phyloP scores from a whole-genome alignment of 2,797 vertebrate genomes.

The Masticophis lateralis region DNA sequence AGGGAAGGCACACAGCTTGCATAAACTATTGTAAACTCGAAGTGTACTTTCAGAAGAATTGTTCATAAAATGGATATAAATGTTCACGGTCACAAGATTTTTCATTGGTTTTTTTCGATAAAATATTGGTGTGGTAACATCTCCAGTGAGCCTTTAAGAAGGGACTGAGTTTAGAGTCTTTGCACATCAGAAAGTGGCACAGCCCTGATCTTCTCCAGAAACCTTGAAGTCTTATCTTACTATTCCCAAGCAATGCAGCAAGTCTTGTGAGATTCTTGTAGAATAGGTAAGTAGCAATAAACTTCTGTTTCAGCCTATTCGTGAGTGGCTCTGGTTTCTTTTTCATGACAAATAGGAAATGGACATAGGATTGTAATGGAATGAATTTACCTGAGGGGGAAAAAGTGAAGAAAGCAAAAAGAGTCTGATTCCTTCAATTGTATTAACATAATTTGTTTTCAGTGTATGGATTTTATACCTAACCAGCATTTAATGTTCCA shows the following conservation, averaged over 20 bases:
- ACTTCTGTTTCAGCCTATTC: background rate
- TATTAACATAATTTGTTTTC: slow-evolving; percentile 24
- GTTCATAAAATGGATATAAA: background rate
- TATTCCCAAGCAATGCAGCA: background rate
- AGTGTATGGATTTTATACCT: slow-evolving; percentile 31
- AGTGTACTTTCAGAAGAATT: background rate
- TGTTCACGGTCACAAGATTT: background rate
- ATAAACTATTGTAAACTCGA: background rate
- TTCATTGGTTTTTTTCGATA: background rate
- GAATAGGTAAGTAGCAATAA: background rate
- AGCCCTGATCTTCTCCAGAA: background rate
- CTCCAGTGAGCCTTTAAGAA: background rate
- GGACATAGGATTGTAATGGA: background rate
- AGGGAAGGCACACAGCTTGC: background rate
- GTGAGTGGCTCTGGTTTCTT: background rate
- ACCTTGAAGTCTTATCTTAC: background rate
- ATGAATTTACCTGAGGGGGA: background rate
- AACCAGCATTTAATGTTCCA: slow-evolving; percentile 51
- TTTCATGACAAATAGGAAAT: background rate
- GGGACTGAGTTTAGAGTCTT: background rate
- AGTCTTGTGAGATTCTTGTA: background rate
- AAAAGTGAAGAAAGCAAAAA: background rate
- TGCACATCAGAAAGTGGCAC: background rate
- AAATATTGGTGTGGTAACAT: background rate
- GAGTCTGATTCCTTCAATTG: background rate